These are phyloP conservation scores for Rhogogaster chlorosoma DNA, from an alignment of 2,888 invertebrate species.

Conservation along the genomic window DNA sequence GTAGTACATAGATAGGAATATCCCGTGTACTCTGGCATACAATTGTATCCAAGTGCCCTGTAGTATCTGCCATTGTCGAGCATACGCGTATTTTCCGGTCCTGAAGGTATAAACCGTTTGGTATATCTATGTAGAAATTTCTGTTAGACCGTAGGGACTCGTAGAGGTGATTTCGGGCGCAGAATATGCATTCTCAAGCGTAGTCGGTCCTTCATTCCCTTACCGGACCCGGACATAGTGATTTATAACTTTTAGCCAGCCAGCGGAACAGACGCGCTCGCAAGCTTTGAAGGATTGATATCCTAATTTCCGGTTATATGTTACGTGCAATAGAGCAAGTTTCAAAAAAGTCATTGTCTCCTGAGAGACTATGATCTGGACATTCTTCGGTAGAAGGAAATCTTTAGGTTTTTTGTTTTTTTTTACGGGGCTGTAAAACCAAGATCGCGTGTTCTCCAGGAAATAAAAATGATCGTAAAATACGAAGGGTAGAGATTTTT, in stretches of 20 bases:
- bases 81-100: background rate
- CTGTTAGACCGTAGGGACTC: background rate
- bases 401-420: background rate
- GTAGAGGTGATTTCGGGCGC: background rate
- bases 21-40: background rate
- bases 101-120: background rate
- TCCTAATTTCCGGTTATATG: background rate
- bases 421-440: background rate
- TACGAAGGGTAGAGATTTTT: background rate
- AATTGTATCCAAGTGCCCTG: background rate
- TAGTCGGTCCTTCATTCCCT: background rate
- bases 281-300: slow-evolving; percentile 7
- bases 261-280: slow-evolving; percentile 8
- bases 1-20: background rate
- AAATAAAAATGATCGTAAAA: background rate
- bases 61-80: background rate
- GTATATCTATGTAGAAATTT: background rate
- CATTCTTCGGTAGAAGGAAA: background rate
- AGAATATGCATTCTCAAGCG: slow-evolving; percentile 18
- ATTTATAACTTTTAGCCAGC: slow-evolving; percentile 14
- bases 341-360: background rate
- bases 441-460: background rate
- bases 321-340: background rate
- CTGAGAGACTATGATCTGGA: background rate
- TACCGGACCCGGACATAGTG: slow-evolving; percentile 11